A percentile compares a stretch with the other conserved stretches of the same genome.
Evolutionary conservation across 2,797 vertebrate genomes (phyloP).

Genomic region (Amblyraja radiata): DNA sequence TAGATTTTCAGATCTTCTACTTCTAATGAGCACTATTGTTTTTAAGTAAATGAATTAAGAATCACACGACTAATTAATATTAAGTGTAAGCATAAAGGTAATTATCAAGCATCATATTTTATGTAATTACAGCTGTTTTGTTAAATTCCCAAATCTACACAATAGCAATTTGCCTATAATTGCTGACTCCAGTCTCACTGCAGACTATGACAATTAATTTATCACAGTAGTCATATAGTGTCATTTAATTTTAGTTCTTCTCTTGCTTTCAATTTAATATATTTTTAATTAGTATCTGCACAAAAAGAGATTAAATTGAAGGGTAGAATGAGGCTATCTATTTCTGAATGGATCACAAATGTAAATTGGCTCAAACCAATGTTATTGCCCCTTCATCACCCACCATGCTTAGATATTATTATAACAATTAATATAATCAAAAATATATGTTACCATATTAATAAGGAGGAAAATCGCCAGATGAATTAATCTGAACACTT

Average conservation of each 20-base stretch:
- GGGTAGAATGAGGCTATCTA: conserved; percentile 10
- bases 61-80: conserved; percentile 41
- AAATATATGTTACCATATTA: not conserved
- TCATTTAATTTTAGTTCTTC: conserved; percentile 4
- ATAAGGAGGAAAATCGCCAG: not conserved
- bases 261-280: conserved; percentile 21
- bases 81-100: conserved; percentile 41
- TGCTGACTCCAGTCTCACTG: conserved; percentile 40
- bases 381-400: not conserved
- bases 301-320: conserved; percentile 19
- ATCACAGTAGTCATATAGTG: conserved; percentile 41
- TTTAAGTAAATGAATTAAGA: conserved; percentile 39
- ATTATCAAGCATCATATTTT: conserved; percentile 40
- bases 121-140: conserved; percentile 43
- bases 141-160: conserved; percentile 43
- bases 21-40: conserved; percentile 20
- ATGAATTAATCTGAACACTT: not conserved
- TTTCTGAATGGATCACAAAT: not conserved
- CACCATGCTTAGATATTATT: not conserved
- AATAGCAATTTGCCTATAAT: conserved; percentile 43
- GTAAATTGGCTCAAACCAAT: not conserved
- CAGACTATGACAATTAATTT: conserved; percentile 42
- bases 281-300: conserved; percentile 19
- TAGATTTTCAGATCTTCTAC: not conserved
- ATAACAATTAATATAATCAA: not conserved